A percentile compares a stretch with the other conserved stretches of the same genome.
Conservation (phyloP, 37 sponge, comb jelly and placozoan genomes). For the Oscarella lobularis region DNA sequence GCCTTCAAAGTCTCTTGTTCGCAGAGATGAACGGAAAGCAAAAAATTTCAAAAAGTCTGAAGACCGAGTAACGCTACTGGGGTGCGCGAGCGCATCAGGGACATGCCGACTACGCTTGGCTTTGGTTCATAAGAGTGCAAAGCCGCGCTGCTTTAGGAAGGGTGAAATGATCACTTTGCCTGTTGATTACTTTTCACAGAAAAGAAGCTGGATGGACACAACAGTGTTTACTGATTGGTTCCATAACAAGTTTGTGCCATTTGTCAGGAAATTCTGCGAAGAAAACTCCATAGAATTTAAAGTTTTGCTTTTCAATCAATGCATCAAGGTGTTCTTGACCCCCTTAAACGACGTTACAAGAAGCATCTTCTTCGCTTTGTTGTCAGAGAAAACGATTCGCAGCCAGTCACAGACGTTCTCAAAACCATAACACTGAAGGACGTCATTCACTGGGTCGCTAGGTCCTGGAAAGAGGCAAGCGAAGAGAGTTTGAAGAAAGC, state of each 20-base stretch:
- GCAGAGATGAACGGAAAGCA: neutral
- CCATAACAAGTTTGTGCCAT: slow-evolving; percentile 5
- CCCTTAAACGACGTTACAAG: slow-evolving; percentile 3
- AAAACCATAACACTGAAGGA: slow-evolving; percentile 24
- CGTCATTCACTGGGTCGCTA: slow-evolving; percentile 21
- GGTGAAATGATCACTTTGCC: slow-evolving; percentile 1
- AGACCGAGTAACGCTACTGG: slow-evolving; percentile 1
- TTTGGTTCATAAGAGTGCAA: slow-evolving; percentile 8
- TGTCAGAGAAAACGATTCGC: neutral
- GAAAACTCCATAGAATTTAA: neutral
- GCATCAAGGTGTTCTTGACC: slow-evolving; percentile 27
- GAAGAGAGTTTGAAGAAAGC: slow-evolving; percentile 4
- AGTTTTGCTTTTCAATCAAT: slow-evolving; percentile 2
- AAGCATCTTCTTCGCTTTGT: neutral
- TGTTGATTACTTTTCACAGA: slow-evolving; percentile 8
- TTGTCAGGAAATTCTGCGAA: neutral
- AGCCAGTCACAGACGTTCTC: slow-evolving; percentile 18
- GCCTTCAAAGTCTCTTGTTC: neutral
- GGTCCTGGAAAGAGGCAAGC: slow-evolving; percentile 24
- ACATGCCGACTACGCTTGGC: neutral
- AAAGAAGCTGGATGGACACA: neutral
- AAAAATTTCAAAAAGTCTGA: neutral
- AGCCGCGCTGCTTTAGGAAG: slow-evolving; percentile 13
- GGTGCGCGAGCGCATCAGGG: slow-evolving; percentile 4
- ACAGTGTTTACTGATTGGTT: slow-evolving; percentile 6